Evolutionary conservation across 2,888 invertebrate species (phyloP).

Genomic region (Ichneumoninae sp.): DNA sequence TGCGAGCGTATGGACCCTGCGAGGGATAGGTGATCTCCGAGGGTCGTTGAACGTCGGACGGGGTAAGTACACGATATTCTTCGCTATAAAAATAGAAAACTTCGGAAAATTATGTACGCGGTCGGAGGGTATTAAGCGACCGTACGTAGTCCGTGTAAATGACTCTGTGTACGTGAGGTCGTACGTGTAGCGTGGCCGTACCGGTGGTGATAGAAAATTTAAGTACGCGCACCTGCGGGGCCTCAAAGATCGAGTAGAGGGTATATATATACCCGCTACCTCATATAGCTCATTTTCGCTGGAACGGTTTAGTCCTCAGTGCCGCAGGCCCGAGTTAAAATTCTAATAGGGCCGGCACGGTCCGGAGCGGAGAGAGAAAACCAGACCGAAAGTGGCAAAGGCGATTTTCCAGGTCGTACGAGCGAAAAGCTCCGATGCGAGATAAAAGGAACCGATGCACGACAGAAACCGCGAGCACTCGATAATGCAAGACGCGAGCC

Average conservation of each 20-base stretch:
- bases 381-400: neutral
- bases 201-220: constrained; percentile 27
- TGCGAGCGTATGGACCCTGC: neutral
- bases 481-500: neutral
- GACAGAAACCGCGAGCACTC: neutral
- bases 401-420: neutral
- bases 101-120: constrained; percentile 47
- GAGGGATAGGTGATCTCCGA: neutral
- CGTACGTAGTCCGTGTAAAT: neutral
- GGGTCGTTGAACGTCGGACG: neutral
- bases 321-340: constrained; percentile 40
- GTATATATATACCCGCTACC: neutral
- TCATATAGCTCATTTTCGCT: constrained; percentile 30
- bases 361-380: neutral
- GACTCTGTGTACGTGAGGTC: neutral
- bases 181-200: neutral
- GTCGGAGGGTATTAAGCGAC: constrained; percentile 29
- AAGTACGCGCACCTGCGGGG: constrained; percentile 7
- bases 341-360: neutral
- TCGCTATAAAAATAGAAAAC: constrained; percentile 35
- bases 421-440: neutral
- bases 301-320: constrained; percentile 32
- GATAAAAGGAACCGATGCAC: constrained; percentile 6
- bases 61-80: constrained; percentile 9
- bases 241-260: constrained; percentile 14